These are phyloP conservation scores for Aphyosemion australe DNA, from an alignment of 2,113 vertebrate species.

Conservation along the genomic window DNA sequence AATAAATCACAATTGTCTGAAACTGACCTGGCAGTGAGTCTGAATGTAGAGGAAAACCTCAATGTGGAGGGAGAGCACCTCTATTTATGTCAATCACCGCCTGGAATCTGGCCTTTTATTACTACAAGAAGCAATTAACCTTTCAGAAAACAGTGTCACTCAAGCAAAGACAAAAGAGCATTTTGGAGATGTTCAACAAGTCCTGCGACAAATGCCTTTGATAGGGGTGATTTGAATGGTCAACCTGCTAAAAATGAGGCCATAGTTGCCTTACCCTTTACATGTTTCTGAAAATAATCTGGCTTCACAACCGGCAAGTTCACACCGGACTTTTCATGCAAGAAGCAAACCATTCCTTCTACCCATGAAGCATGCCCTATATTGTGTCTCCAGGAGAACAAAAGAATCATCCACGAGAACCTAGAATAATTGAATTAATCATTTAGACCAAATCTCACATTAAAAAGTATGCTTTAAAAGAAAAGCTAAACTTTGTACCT, in stretches of 20 bases:
- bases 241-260: constrained; percentile 49
- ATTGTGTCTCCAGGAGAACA: too few species aligned
- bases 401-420: too few species aligned
- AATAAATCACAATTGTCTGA: constrained; percentile 81
- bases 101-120: constrained; percentile 74
- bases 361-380: too few species aligned
- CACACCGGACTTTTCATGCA: not conserved
- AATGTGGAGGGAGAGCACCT: constrained; percentile 56
- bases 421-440: too few species aligned
- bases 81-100: constrained; percentile 78
- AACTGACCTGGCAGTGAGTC: constrained; percentile 70
- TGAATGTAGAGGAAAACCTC: constrained; percentile 64
- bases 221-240: constrained; percentile 69
- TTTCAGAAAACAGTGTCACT: constrained; percentile 78
- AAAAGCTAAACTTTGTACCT: too few species aligned
- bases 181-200: constrained; percentile 77
- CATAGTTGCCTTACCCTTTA: constrained; percentile 48
- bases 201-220: constrained; percentile 72
- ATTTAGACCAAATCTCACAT: too few species aligned
- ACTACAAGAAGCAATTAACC: constrained; percentile 78
- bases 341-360: not conserved
- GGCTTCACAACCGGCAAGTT: constrained; percentile 6
- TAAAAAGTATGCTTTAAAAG: too few species aligned
- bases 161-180: constrained; percentile 71
- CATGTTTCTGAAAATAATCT: constrained; percentile 23